Percentiles rank a stretch among this genome's conserved stretches.
phyloP scores from a whole-genome alignment of 2,797 vertebrate genomes.

The Phataginus tetradactyla region DNA sequence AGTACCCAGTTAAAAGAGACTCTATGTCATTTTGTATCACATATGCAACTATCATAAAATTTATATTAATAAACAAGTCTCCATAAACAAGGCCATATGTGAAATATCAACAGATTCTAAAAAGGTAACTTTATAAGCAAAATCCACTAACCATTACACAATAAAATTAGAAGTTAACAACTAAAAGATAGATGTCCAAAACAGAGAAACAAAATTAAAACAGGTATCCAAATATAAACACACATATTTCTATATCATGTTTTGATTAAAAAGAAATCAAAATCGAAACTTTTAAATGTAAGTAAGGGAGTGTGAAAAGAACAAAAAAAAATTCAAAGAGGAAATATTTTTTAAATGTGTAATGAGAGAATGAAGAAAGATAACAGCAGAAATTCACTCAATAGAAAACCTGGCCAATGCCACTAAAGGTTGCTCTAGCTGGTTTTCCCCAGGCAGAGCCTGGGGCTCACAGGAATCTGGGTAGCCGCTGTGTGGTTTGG shows the following conservation, averaged over 20 bases:
- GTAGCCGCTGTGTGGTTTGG: constrained; percentile 36
- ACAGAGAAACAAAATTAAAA: background rate
- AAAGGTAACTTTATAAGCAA: background rate
- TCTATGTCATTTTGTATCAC: background rate
- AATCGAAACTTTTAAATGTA: background rate
- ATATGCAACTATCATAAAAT: background rate
- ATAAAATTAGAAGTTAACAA: constrained; percentile 1
- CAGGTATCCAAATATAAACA: background rate
- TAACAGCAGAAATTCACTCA: background rate
- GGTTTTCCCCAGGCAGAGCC: constrained; percentile 58
- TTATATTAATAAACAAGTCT: background rate
- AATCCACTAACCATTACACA: background rate
- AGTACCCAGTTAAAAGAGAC: background rate
- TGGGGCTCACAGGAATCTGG: background rate
- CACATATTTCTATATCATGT: background rate
- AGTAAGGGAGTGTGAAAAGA: background rate
- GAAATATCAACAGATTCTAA: constrained; percentile 11
- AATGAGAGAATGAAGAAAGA: background rate
- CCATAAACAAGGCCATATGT: background rate
- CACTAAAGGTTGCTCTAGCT: constrained; percentile 3
- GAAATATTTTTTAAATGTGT: background rate
- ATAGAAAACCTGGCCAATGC: background rate
- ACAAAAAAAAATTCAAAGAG: background rate
- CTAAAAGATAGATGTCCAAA: background rate
- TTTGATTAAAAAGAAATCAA: constrained; percentile 7